Conservation (phyloP, 2,888 invertebrate genomes). For the Heliothis peltigera region DNA sequence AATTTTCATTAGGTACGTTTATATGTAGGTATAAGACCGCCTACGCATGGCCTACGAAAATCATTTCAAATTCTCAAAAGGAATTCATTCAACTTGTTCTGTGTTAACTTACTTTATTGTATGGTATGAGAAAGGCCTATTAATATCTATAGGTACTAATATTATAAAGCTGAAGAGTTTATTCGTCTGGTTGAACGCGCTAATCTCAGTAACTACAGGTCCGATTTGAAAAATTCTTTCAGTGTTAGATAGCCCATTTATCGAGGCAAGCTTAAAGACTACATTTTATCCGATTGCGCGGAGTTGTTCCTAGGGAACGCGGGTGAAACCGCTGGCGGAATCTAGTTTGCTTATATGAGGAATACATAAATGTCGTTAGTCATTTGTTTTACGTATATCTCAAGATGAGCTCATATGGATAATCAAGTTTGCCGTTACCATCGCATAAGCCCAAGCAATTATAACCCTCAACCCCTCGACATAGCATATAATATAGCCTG, state of each 20-base stretch:
- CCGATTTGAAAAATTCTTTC: too few species aligned
- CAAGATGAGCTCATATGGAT: slow-evolving; percentile 16
- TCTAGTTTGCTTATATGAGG: background rate
- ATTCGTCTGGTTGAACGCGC: too few species aligned
- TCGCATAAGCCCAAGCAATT: slow-evolving; percentile 12
- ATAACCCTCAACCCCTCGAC: background rate
- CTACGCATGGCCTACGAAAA: slow-evolving; percentile 1
- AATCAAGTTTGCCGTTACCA: slow-evolving; percentile 13
- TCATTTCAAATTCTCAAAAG: background rate
- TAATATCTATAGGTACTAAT: too few species aligned
- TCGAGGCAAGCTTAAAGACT: too few species aligned
- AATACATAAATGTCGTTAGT: slow-evolving; percentile 1
- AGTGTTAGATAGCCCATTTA: too few species aligned
- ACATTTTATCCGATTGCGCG: too few species aligned
- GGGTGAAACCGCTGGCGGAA: too few species aligned
- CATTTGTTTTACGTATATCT: slow-evolving; percentile 21
- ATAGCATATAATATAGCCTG: slow-evolving; percentile 23
- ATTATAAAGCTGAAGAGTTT: too few species aligned
- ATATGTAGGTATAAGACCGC: background rate
- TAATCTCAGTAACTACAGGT: too few species aligned
- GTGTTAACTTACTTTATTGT: background rate
- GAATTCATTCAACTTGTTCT: background rate
- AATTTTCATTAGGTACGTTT: slow-evolving; percentile 1
- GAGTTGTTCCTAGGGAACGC: too few species aligned
- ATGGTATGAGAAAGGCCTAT: background rate